phyloP scores from a whole-genome alignment of 2,797 vertebrate species.

The Periophthalmus magnuspinnatus region DNA sequence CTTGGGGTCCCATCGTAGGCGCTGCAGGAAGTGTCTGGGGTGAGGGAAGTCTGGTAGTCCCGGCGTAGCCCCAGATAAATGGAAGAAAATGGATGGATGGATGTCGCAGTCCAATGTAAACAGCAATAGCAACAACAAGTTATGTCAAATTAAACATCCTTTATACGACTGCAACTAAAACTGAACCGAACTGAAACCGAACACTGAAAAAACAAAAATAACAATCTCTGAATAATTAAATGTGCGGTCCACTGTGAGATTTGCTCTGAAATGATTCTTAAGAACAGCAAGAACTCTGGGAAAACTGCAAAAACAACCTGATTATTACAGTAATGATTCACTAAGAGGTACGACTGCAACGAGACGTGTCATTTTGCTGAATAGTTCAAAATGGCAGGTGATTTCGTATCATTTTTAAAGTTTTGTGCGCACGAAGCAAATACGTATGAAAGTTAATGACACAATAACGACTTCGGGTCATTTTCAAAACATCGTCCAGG shows the following conservation, averaged over 20 bases:
- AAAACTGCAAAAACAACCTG: slow-evolving; percentile 7
- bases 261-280: slow-evolving; percentile 2
- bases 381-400: not conserved
- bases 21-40: too few species aligned
- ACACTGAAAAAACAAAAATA: not conserved
- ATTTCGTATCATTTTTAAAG: not conserved
- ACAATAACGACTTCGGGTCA: not conserved
- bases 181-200: too few species aligned
- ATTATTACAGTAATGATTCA: slow-evolving; percentile 9
- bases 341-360: not conserved
- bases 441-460: not conserved
- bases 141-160: too few species aligned
- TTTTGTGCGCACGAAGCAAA: not conserved
- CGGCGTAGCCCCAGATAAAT: too few species aligned
- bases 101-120: too few species aligned
- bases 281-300: not conserved
- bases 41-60: too few species aligned
- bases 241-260: not conserved
- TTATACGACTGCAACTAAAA: too few species aligned
- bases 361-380: not conserved
- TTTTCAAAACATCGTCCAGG: not conserved
- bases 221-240: slow-evolving; percentile 1
- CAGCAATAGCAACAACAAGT: too few species aligned
- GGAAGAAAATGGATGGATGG: too few species aligned
- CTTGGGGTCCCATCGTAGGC: too few species aligned